Base-by-base conservation (phyloP, 2,888 invertebrate genomes). In the Drosophila ochracea region DNA sequence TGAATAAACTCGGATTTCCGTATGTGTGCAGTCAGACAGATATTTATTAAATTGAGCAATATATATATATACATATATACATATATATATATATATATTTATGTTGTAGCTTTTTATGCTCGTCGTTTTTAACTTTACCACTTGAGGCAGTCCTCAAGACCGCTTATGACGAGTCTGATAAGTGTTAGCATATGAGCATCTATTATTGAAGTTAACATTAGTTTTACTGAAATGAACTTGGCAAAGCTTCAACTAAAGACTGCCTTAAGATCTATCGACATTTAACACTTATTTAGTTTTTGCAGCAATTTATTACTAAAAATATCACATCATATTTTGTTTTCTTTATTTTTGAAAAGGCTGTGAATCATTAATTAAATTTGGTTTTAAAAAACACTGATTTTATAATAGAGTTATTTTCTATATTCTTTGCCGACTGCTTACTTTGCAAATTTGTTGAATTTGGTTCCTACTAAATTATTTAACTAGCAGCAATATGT, bases 1-100 rank as follows among this genome's bases (percentile, higher is more conserved):
- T 39, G 19, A 13, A 53, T 53, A 19, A 30, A 75, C 37, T 58
- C 11, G 49, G 30, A 43, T 31, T 25, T 30, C 28, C 25, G 60
- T 13, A 50, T 35, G 58, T 49, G 43, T 30, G 31, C 30, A 39
- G 4, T 19, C 54, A 25, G 16, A 10, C 25, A 35, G 52, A 16
- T 28, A n/a, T 11, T 30, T 28, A 50, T 50, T 11, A 50, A 50
- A 30, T 47, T 30, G 49, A 25, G 25, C 19, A 50, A 10, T 28
- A 30, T 5, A 5, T 50, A 35, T 30, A 19, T 30, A 30, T 25
- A 37, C 1, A 16, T 54, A 54, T 19, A 10, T 35, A 47, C 11
- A 10, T 25, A 37, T 3, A 16, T 54, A 54, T 19, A 10, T 35
- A 47, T n/a, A 10, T 41, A n/a, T n/a, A 41, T 4, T 3, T n/a